These are phyloP conservation scores for Mandrillus leucophaeus DNA, from an alignment of 2,113 vertebrate genomes.

Conservation along the genomic window DNA sequence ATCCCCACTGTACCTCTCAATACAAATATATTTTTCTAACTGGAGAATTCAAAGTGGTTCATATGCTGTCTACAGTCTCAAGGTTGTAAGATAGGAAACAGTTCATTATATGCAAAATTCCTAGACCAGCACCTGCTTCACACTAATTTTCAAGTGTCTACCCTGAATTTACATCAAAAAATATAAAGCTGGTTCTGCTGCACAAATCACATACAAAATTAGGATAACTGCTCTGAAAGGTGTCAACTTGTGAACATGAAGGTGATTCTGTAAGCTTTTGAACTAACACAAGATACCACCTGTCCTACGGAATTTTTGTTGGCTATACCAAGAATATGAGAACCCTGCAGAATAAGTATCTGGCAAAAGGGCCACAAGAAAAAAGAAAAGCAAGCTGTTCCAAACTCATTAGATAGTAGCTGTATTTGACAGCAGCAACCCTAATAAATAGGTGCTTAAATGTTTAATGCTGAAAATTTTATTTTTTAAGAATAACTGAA, in stretches of 20 bases:
- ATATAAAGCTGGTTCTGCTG: neutral
- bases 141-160: neutral
- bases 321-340: neutral
- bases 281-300: neutral
- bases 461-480: neutral
- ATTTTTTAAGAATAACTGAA: slow-evolving; percentile 21
- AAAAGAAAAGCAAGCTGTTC: neutral
- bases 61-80: neutral
- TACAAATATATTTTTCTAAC: neutral
- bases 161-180: neutral
- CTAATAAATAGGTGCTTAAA: neutral
- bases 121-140: neutral
- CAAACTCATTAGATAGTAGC: neutral
- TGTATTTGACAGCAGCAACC: neutral
- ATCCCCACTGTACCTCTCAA: neutral
- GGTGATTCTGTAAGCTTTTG: slow-evolving; percentile 14
- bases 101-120: neutral
- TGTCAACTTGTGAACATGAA: neutral
- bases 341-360: neutral
- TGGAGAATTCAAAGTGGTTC: neutral
- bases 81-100: neutral
- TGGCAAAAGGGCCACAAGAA: neutral
- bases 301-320: slow-evolving; percentile 32
- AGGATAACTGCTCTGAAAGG: neutral
- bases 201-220: neutral